phyloP scores from a whole-genome alignment of 2,888 invertebrate species.

The Drosophila multiciliata region DNA sequence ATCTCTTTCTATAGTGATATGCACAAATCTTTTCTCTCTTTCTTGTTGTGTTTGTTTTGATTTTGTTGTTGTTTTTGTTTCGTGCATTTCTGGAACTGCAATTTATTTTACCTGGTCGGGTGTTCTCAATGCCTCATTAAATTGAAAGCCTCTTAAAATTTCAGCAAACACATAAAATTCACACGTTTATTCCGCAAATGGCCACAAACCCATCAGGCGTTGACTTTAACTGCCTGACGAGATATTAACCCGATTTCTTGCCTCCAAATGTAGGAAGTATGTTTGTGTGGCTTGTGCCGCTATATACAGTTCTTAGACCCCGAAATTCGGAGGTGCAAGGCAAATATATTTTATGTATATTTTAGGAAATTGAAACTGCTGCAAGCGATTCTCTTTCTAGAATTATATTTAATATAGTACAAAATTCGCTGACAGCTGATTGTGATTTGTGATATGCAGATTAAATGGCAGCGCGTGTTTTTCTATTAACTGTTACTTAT shows the following conservation, averaged over 20 bases:
- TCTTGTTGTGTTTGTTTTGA: neutral
- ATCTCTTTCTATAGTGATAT: neutral
- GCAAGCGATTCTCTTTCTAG: neutral
- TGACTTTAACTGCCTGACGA: conserved; percentile 26
- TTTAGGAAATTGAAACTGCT: neutral
- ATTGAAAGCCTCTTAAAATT: conserved; percentile 60
- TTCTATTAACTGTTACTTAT: neutral
- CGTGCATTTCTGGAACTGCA: conserved; percentile 25
- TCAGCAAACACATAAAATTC: conserved; percentile 65
- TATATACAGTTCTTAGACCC: neutral
- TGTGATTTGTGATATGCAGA: neutral
- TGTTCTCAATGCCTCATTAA: conserved; percentile 50
- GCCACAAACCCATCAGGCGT: neutral
- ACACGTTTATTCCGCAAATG: conserved; percentile 45
- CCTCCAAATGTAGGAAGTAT: conserved; percentile 37
- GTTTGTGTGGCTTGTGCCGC: neutral
- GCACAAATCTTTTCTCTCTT: neutral
- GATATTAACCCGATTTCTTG: conserved; percentile 35
- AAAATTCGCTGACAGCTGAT: neutral
- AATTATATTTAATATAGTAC: neutral
- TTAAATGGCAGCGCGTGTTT: neutral
- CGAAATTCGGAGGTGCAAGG: neutral
- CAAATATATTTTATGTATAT: neutral
- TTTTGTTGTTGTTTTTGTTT: neutral
- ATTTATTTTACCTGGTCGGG: conserved; percentile 29